Conservation (phyloP, 1,140 invertebrate genomes). For the Aporrectodea caliginosa region DNA sequence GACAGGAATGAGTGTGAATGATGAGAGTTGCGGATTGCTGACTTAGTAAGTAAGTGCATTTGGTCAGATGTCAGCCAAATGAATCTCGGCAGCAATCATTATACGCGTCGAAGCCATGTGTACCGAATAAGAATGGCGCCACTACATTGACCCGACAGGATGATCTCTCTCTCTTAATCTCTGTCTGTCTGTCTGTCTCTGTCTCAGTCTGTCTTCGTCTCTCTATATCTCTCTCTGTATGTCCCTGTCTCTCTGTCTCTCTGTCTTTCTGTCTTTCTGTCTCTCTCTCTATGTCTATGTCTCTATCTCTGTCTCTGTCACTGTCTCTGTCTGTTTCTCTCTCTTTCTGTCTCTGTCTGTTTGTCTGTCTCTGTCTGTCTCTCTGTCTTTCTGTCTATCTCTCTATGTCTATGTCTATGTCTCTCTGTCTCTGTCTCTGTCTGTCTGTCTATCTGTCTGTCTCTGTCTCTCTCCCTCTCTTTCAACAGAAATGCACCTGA, state of each 20-base stretch:
- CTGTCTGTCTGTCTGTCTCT: slow-evolving; percentile 26
- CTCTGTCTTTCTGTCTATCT: not conserved
- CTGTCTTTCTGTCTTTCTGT: slow-evolving; percentile 24
- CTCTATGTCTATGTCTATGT: no score
- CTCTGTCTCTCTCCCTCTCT: not conserved
- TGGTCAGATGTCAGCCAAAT: no score
- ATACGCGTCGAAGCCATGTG: no score
- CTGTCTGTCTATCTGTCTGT: slow-evolving; percentile 11
- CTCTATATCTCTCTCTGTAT: slow-evolving; percentile 19
- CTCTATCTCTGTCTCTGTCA: not conserved
- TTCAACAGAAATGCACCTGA: no score
- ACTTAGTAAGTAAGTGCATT: no score
- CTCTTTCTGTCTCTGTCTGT: not conserved
- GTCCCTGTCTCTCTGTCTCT: slow-evolving; percentile 21
- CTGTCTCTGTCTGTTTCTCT: slow-evolving; percentile 22
- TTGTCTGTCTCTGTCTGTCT: slow-evolving; percentile 4
- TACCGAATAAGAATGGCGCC: no score
- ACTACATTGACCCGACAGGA: no score
- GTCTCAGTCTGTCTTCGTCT: slow-evolving; percentile 15
- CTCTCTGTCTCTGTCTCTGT: slow-evolving; percentile 1
- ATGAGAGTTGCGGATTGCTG: no score
- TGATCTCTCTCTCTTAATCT: no score
- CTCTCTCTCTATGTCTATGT: slow-evolving; percentile 1
- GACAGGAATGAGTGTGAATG: no score
- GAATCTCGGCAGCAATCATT: no score